Evolutionary conservation across 2,113 vertebrate genomes (phyloP).

Genomic region (Neolamprologus ventralis): DNA sequence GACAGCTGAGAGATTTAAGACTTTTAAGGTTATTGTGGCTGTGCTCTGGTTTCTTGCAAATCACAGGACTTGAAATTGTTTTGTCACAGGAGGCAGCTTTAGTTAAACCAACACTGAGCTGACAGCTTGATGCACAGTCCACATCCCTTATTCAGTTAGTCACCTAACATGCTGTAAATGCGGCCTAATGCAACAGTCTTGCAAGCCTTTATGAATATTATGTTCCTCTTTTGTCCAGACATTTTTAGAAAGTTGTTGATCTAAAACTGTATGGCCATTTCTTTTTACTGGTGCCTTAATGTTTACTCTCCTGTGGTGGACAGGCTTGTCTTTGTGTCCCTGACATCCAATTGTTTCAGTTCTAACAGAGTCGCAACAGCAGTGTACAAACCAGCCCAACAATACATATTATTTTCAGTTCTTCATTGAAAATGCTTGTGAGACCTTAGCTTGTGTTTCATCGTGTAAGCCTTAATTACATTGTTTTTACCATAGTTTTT

Average conservation of each 20-base stretch:
- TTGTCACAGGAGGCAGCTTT: neutral
- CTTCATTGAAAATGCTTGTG: neutral
- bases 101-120: neutral
- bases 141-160: neutral
- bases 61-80: neutral
- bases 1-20: neutral
- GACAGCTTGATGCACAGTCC: neutral
- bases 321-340: neutral
- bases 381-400: neutral
- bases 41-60: neutral
- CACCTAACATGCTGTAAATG: neutral
- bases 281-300: neutral
- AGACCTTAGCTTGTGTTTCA: neutral
- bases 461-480: neutral
- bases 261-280: neutral
- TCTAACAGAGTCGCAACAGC: neutral
- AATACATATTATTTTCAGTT: neutral
- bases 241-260: neutral
- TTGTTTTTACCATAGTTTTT: neutral
- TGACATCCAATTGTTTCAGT: neutral
- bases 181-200: neutral
- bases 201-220: neutral
- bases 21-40: neutral
- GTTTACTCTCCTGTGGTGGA: neutral
- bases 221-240: neutral